phyloP scores from a whole-genome alignment of 2,888 invertebrate species.

The Melolontha melolontha region DNA sequence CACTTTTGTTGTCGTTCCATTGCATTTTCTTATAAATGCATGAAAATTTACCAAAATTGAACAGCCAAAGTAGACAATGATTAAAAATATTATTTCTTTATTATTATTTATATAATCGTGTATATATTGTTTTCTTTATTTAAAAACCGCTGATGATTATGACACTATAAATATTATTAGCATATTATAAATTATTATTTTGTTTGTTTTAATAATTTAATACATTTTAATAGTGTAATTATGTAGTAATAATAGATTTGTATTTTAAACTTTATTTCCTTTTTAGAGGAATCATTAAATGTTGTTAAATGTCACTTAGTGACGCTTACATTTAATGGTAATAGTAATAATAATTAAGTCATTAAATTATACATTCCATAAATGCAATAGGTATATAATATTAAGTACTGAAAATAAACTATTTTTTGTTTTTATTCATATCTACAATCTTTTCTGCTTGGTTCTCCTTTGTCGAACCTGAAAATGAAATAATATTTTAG shows the following conservation, averaged over 20 bases:
- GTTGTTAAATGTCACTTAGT: constrained; percentile 50
- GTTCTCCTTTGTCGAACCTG: constrained; percentile 50
- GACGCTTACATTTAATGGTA: constrained; percentile 39
- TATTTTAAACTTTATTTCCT: constrained; percentile 6
- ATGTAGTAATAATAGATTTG: constrained; percentile 39
- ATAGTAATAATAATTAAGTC: constrained; percentile 7
- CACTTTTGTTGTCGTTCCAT: constrained; percentile 67
- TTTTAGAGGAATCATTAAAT: constrained; percentile 16
- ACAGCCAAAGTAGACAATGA: constrained; percentile 64
- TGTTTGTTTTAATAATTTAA: constrained; percentile 40
- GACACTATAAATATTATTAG: constrained; percentile 37
- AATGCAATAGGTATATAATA: constrained; percentile 37
- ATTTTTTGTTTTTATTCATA: constrained; percentile 26
- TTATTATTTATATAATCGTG: constrained; percentile 17
- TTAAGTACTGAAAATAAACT: constrained; percentile 41
- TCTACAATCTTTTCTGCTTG: constrained; percentile 40
- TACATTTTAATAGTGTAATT: constrained; percentile 6
- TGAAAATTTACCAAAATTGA: constrained; percentile 61
- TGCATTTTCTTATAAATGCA: constrained; percentile 64
- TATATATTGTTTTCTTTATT: constrained; percentile 15
- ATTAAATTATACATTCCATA: constrained; percentile 25
- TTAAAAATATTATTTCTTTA: constrained; percentile 44
- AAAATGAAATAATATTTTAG: constrained; percentile 41
- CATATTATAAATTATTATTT: constrained; percentile 33
- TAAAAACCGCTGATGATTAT: constrained; percentile 32